Conservation (phyloP, 2,113 vertebrate genomes). For the Perca fluviatilis region DNA sequence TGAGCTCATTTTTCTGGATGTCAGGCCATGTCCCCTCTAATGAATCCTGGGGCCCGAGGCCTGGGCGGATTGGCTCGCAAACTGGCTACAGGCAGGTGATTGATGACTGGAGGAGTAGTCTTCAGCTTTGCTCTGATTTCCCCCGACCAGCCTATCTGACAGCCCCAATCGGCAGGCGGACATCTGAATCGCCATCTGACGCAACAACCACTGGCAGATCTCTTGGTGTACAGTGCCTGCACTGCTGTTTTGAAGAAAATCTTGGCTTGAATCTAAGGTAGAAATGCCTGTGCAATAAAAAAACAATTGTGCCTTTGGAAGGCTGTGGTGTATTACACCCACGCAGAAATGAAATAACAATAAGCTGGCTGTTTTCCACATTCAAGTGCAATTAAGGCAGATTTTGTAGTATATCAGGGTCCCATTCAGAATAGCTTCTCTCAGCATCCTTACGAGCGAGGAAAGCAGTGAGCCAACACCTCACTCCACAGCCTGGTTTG, state of each 20-base stretch:
- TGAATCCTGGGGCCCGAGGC: constrained; percentile 71
- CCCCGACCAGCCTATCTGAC: constrained; percentile 68
- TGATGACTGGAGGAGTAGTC: constrained; percentile 75
- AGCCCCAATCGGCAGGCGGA: constrained; percentile 54
- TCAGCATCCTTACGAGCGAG: constrained; percentile 48
- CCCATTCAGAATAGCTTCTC: constrained; percentile 54
- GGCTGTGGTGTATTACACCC: constrained; percentile 37
- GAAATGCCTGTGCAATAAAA: constrained; percentile 19
- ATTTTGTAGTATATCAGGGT: constrained; percentile 50
- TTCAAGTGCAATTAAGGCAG: constrained; percentile 51
- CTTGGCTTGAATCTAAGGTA: neutral
- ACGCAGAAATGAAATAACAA: constrained; percentile 39
- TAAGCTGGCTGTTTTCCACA: constrained; percentile 57
- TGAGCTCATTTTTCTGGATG: constrained; percentile 83
- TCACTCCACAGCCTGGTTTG: constrained; percentile 41
- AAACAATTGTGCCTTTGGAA: constrained; percentile 21
- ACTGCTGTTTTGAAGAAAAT: constrained; percentile 8
- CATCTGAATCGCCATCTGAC: constrained; percentile 60
- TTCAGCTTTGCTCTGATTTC: constrained; percentile 75
- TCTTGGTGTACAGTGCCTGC: constrained; percentile 2
- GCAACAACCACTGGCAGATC: constrained; percentile 26
- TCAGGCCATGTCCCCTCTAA: constrained; percentile 78
- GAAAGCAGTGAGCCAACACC: constrained; percentile 31
- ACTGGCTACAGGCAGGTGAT: constrained; percentile 74
- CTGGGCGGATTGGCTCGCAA: constrained; percentile 62